Evolutionary conservation across 2,113 vertebrate genomes (phyloP).

Genomic region (Carassius carassius): DNA sequence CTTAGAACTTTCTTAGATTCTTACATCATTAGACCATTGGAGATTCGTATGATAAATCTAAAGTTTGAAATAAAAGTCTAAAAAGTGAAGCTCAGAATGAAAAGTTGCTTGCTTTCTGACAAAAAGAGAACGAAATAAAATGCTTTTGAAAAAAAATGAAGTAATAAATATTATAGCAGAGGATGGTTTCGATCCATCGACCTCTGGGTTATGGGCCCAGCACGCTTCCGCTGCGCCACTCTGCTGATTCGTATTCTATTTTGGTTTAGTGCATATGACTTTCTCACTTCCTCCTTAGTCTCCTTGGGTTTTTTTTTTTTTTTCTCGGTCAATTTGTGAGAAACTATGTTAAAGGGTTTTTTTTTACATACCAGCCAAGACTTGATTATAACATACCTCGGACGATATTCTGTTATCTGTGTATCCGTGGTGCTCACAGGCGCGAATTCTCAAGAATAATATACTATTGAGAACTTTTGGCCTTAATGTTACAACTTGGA

Average conservation of each 20-base stretch:
- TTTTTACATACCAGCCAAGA: neutral
- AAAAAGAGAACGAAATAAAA: neutral
- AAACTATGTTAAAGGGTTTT: neutral
- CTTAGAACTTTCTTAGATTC: too few relatives aligned
- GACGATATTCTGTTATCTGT: neutral
- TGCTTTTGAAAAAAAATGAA: neutral
- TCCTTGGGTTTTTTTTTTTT: neutral
- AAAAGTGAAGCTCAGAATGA: neutral
- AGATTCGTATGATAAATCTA: neutral
- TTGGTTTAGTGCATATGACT: too few relatives aligned
- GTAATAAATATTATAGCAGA: constrained; percentile 46
- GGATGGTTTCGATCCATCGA: constrained; percentile 70
- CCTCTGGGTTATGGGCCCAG: constrained; percentile 70
- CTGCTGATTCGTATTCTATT: constrained; percentile 36
- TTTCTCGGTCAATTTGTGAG: neutral
- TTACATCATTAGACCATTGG: neutral
- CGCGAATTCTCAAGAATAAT: too few relatives aligned
- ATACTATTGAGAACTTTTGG: neutral
- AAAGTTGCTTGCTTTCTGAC: neutral
- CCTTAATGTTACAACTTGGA: too few relatives aligned
- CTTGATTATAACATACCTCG: neutral
- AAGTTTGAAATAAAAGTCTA: neutral
- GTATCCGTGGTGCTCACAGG: neutral
- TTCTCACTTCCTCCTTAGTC: too few relatives aligned
- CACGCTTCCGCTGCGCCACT: constrained; percentile 70